Base-by-base conservation (phyloP, 2,797 vertebrate species). In the Borostomias antarcticus region DNA sequence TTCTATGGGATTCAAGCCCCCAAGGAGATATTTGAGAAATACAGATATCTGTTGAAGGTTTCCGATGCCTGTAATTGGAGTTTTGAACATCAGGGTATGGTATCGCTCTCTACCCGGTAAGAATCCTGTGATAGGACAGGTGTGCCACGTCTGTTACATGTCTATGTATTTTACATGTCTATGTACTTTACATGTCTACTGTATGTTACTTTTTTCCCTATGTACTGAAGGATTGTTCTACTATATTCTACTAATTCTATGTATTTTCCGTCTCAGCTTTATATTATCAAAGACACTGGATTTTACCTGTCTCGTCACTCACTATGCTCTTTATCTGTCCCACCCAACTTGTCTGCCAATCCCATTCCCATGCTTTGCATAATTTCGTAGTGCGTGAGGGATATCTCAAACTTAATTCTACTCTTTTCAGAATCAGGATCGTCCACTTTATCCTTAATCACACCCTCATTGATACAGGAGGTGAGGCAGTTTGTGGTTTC, bases 1-100 rank as follows among this genome's bases (percentile, higher is more conserved):
- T 98, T 95, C 82, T 94, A 94, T 45, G 96, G 96, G 17, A 88
- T 99, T 59, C 85, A 88, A 77, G 96, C 95, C 0, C 91, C 93
- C 0, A 76, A 69, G 29, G 76, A 86, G 1, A 75, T 94, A 61
- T 95, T 98, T 69, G 78, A 71, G 53, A 93, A 90, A 69, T 98
- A 99, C 86, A 81, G 81, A 25, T 80, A 86, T 43, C 92, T 98
- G 8, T 86, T 96, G 47, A 81, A 82, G 67, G 93, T 92, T 53
- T 91, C 92, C 2, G 90, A 93, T 54, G 87, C 89, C 37, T 93
- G 90, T 68, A 93, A 92, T 78, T 92, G 91, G 91, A 91, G 87
- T 66, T 81, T 86, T 23, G 82, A 88, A 17, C 75, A 79, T 72
- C 87, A 91, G 64, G 86, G 76, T 6, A 10, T 2, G 0, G 74